Conservation (phyloP, 2,797 vertebrate species). For the Semotilus atromaculatus region DNA sequence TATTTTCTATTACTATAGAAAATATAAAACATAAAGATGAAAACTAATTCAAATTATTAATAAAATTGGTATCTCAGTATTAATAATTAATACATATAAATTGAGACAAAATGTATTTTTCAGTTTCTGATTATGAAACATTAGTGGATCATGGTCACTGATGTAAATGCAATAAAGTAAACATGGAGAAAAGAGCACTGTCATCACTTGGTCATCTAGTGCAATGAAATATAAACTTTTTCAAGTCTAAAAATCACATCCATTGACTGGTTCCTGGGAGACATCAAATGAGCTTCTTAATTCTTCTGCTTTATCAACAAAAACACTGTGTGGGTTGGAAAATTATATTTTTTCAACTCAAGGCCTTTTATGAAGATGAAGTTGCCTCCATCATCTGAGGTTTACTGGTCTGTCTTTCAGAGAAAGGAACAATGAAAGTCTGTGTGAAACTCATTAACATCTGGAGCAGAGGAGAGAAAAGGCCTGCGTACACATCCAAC, state of each 20-base stretch:
- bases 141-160: not conserved
- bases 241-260: not conserved
- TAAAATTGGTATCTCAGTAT: not conserved
- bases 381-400: conserved; percentile 13
- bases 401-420: conserved; percentile 14
- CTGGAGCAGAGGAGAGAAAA: conserved; percentile 70
- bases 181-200: not conserved
- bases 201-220: not conserved
- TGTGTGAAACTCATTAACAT: conserved; percentile 68
- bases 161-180: no score
- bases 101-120: not conserved
- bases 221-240: not conserved
- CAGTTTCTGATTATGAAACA: not conserved
- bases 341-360: not conserved
- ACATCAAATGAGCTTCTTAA: not conserved
- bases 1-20: no score
- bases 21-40: not conserved
- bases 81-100: no score
- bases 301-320: not conserved
- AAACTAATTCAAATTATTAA: not conserved
- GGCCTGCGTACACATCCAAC: conserved; percentile 64
- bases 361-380: not conserved
- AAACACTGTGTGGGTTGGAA: not conserved
- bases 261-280: not conserved
- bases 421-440: conserved; percentile 54